Evolutionary conservation across 2,797 vertebrate species (phyloP), one percentile per base, ranked within the genome.

Genomic region (Hybognathus amarus): DNA sequence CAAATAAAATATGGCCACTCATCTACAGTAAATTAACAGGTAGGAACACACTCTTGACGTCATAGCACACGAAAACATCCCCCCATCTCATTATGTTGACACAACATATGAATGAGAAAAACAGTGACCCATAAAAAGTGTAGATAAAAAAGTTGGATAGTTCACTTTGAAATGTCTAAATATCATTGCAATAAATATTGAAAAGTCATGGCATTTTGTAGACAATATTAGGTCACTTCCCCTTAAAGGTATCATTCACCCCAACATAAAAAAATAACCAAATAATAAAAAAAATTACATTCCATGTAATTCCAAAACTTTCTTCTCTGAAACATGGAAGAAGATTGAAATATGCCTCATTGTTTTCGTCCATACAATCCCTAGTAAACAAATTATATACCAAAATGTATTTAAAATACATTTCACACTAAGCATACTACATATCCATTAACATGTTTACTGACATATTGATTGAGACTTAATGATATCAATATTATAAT

Each of bases 1-100:
- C 27, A 24, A 61, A 81, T 45, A 12, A 33, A 68, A 68, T 68
- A 69, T 69, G 38, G 10, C 64, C 36, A 68, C 47, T 76, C 13
- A 76, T 33, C 59, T 54, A 33, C 42, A 36, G 24, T 54, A 66
- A 68, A 24, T 24, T 27, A 56, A 52, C 33, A 61, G 67, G 27
- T 13, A 63, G 27, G 70, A 38, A 59, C 20, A 77, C 50, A 69
- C 64, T 36, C 24, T 54, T 66, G 17, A 77, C 20, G 38, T 77
- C 27, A 77, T n/a, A 45, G 52, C 11, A 22, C n/a, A 66, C 3
- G 15, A 81, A n/a, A 74, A 38, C 54, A 33, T 17, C 24, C 5
- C 12, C 38, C 22, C 68, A 64, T 71, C 40, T 73, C 13, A n/a
- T n/a, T n/a, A n/a, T n/a, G n/a, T n/a, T n/a, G n/a, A n/a, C n/a